Evolutionary conservation across 2,888 invertebrate genomes (phyloP).

Genomic region (Parascotia fuliginaria): DNA sequence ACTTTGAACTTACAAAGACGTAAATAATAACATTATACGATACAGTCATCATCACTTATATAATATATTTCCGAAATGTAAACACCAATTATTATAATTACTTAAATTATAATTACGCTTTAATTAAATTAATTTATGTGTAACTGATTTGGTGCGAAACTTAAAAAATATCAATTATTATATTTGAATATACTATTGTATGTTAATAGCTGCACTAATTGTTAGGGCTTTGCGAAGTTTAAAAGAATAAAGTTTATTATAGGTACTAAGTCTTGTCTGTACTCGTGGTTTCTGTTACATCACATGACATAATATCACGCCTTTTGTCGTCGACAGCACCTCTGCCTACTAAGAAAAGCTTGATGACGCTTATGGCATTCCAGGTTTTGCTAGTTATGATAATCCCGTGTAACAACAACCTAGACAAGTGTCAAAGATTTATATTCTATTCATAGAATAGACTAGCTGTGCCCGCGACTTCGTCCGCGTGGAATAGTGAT

Average conservation of each 20-base stretch:
- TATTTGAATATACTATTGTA: slow-evolving; percentile 35
- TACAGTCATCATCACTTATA: slow-evolving; percentile 3
- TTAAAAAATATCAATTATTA: slow-evolving; percentile 29
- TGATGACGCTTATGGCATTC: too few species aligned
- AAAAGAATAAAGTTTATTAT: background rate
- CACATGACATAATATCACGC: too few species aligned
- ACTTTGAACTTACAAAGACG: slow-evolving; percentile 6
- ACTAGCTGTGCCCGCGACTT: too few species aligned
- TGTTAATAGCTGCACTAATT: slow-evolving; percentile 29
- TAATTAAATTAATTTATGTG: slow-evolving; percentile 7
- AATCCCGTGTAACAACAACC: too few species aligned
- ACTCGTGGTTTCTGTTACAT: too few species aligned
- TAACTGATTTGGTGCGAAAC: slow-evolving; percentile 6
- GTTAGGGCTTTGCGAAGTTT: slow-evolving; percentile 32
- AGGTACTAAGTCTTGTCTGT: too few species aligned
- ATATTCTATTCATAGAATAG: too few species aligned
- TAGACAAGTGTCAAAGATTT: too few species aligned
- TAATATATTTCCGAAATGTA: slow-evolving; percentile 17
- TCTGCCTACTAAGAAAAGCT: too few species aligned
- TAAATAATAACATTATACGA: background rate
- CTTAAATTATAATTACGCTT: slow-evolving; percentile 14
- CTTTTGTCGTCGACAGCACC: too few species aligned
- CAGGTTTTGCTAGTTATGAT: too few species aligned
- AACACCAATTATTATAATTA: slow-evolving; percentile 12
- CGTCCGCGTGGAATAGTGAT: too few species aligned